Conservation (phyloP, 2,113 vertebrate species). For the Mustela lutreola region DNA sequence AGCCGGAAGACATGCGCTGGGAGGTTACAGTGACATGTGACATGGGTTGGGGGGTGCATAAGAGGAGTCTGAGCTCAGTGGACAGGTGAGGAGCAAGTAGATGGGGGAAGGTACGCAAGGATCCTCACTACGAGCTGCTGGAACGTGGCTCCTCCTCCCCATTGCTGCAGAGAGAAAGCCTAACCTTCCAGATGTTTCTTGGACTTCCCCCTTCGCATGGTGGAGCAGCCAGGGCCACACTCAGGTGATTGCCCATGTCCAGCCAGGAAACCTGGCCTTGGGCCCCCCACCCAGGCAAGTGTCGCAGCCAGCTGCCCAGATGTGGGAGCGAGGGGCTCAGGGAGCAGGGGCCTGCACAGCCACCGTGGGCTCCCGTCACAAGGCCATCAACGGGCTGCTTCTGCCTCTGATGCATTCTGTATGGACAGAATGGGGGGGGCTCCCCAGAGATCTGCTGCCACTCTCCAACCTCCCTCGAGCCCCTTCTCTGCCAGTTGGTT, state of each 20-base stretch:
- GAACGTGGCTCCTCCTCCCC: neutral
- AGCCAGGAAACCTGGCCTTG: neutral
- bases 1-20: neutral
- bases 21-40: accelerated
- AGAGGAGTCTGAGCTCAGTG: neutral
- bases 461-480: neutral
- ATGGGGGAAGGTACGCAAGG: neutral
- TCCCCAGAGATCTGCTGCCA: accelerated
- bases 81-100: accelerated
- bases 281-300: too few relatives aligned
- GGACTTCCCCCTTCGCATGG: neutral
- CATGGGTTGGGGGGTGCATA: accelerated
- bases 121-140: neutral
- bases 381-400: neutral
- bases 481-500: neutral
- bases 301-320: neutral
- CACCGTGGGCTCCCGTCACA: accelerated
- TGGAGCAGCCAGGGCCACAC: neutral
- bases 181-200: neutral
- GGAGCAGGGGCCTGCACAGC: neutral
- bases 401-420: neutral
- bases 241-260: too few relatives aligned
- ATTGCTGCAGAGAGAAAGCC: neutral
- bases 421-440: accelerated
- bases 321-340: neutral